These are phyloP conservation scores for Thecophora atra DNA, from an alignment of 2,888 invertebrate species.

Conservation along the genomic window DNA sequence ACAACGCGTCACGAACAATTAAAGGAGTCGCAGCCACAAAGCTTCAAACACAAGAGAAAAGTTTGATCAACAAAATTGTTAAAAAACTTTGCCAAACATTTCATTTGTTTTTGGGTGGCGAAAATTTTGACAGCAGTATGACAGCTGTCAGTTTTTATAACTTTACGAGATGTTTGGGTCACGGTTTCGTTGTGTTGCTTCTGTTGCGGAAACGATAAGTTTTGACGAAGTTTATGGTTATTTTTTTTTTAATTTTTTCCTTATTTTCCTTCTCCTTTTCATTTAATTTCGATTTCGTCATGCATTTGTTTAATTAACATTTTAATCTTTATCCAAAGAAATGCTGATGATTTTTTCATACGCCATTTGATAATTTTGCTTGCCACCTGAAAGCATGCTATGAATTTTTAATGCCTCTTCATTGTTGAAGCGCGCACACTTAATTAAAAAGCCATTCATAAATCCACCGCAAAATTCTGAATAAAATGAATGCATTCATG, in stretches of 20 bases:
- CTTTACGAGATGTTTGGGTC: background rate
- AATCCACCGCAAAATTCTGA: slow-evolving; percentile 30
- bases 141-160: slow-evolving; percentile 18
- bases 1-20: too few species aligned
- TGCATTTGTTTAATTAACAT: too few species aligned
- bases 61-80: background rate
- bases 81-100: background rate
- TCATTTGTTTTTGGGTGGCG: background rate
- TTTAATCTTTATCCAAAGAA: too few species aligned
- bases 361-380: background rate
- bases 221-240: too few species aligned
- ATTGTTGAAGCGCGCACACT: background rate
- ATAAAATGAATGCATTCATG: slow-evolving; percentile 12
- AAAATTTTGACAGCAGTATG: slow-evolving; percentile 15
- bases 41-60: background rate
- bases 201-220: too few species aligned
- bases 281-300: too few species aligned
- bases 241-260: too few species aligned
- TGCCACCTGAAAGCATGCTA: slow-evolving; percentile 19
- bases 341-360: background rate
- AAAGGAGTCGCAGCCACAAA: background rate
- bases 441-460: slow-evolving; percentile 33
- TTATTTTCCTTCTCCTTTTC: too few species aligned
- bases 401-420: slow-evolving; percentile 25
- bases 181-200: too few species aligned